phyloP scores from a whole-genome alignment of 2,797 vertebrate genomes.

The Orestias chungarensis region DNA sequence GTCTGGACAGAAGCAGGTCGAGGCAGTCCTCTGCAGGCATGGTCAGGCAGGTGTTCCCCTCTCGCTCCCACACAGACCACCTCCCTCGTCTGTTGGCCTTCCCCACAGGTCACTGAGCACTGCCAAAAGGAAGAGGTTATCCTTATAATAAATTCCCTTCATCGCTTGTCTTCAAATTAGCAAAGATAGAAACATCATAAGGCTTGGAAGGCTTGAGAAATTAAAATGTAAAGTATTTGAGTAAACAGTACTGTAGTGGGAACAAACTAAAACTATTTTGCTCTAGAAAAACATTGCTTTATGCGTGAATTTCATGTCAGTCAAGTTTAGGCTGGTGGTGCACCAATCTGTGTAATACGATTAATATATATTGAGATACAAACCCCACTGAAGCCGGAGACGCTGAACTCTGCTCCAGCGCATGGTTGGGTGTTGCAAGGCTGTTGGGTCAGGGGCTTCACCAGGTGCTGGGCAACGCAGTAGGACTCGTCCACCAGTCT shows the following conservation, averaged over 20 bases:
- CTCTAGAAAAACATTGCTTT: neutral
- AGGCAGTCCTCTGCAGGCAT: slow-evolving; percentile 73
- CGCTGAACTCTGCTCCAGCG: slow-evolving; percentile 78
- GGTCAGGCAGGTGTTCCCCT: slow-evolving; percentile 77
- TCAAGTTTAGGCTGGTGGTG: neutral
- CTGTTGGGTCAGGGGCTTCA: slow-evolving; percentile 79
- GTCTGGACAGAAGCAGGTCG: slow-evolving; percentile 76
- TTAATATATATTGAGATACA: slow-evolving; percentile 18
- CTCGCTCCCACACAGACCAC: slow-evolving; percentile 77
- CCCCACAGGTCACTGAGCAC: slow-evolving; percentile 91
- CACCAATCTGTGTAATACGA: neutral
- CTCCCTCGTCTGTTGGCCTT: slow-evolving; percentile 86
- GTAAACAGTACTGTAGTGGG: neutral
- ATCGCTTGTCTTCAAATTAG: neutral
- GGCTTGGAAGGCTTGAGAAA: neutral
- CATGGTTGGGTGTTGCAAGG: slow-evolving; percentile 85
- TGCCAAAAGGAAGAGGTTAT: slow-evolving; percentile 49
- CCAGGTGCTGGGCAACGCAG: slow-evolving; percentile 77
- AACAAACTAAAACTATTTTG: neutral
- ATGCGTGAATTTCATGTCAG: neutral
- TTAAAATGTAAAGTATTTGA: neutral
- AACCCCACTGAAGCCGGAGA: slow-evolving; percentile 73
- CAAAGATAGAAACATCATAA: neutral
- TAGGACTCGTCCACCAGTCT: slow-evolving; percentile 75
- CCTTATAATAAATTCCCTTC: neutral